These are phyloP conservation scores for Pterostichus madidus DNA, from an alignment of 2,888 invertebrate genomes.

Conservation along the genomic window DNA sequence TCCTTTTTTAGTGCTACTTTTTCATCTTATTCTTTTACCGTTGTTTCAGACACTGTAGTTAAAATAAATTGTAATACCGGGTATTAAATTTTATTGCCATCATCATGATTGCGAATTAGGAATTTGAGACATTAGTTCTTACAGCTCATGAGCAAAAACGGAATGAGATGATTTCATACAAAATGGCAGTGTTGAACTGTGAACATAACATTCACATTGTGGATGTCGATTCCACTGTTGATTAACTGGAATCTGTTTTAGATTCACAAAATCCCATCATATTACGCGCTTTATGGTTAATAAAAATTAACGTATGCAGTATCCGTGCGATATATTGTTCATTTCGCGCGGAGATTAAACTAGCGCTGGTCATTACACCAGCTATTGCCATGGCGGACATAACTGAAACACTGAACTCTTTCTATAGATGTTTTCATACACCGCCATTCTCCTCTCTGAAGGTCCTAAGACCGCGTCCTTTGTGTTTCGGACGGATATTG, in stretches of 20 bases:
- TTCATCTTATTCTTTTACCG: constrained; percentile 53
- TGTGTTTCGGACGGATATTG: constrained; percentile 39
- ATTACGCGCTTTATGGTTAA: constrained; percentile 62
- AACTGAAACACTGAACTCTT: background rate
- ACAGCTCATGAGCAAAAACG: too few relatives aligned
- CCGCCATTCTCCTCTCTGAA: background rate
- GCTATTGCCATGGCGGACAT: background rate
- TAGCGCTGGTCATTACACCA: constrained; percentile 3
- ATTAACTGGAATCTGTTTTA: constrained; percentile 30
- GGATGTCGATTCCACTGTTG: constrained; percentile 36
- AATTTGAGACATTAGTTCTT: constrained; percentile 30
- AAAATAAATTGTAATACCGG: constrained; percentile 59
- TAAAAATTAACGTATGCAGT: constrained; percentile 64
- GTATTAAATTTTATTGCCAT: constrained; percentile 62
- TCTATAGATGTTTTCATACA: constrained; percentile 11
- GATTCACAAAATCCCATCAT: constrained; percentile 40
- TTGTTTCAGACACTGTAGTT: constrained; percentile 57
- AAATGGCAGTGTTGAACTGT: constrained; percentile 9
- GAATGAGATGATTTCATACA: background rate
- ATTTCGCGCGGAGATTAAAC: constrained; percentile 48
- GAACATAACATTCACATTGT: constrained; percentile 20
- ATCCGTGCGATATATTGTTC: constrained; percentile 57
- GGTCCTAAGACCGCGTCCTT: constrained; percentile 19
- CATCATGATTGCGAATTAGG: constrained; percentile 34
- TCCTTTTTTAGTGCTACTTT: constrained; percentile 53